Percentiles rank a stretch among this genome's conserved stretches.
These are phyloP conservation scores for Drosophila tristis DNA, from an alignment of 1,140 invertebrate genomes.

Conservation along the genomic window DNA sequence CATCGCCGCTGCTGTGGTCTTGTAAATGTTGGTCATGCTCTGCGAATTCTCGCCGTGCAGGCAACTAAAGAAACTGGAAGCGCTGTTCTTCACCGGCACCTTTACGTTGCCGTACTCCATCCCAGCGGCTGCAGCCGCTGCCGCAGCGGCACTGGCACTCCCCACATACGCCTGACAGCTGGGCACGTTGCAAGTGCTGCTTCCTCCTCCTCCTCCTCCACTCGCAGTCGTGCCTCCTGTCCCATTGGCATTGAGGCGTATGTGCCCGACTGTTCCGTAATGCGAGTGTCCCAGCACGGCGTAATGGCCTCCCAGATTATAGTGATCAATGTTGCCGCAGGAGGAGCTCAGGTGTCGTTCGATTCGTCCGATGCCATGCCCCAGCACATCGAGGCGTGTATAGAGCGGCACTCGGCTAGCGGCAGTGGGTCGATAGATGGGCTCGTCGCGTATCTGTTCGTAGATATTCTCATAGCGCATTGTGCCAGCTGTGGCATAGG, in stretches of 20 bases:
- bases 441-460: conserved; percentile 85
- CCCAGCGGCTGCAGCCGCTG: conserved; percentile 11
- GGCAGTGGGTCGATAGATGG: conserved; percentile 70
- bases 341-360: conserved; percentile 86
- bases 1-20: conserved; percentile 48
- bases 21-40: conserved; percentile 83
- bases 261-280: conserved; percentile 82
- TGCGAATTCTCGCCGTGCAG: conserved; percentile 83
- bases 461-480: conserved; percentile 85
- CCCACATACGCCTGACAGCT: conserved; percentile 62
- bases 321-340: conserved; percentile 86
- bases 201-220: background rate
- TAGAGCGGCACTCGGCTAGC: conserved; percentile 84
- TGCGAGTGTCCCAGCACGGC: conserved; percentile 83
- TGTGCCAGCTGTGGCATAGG: conserved; percentile 50
- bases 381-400: conserved; percentile 85
- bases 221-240: conserved; percentile 9
- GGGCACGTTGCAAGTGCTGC: conserved; percentile 56
- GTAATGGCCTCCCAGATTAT: conserved; percentile 83
- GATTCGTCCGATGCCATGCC: conserved; percentile 86
- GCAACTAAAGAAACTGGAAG: conserved; percentile 82
- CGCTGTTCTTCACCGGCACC: conserved; percentile 78
- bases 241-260: conserved; percentile 73
- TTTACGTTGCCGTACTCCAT: conserved; percentile 61
- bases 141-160: conserved; percentile 14